A percentile compares a stretch with the other conserved stretches of the same genome.
These are phyloP conservation scores for Athetis lepigone DNA, from an alignment of 2,888 invertebrate species.

Conservation along the genomic window DNA sequence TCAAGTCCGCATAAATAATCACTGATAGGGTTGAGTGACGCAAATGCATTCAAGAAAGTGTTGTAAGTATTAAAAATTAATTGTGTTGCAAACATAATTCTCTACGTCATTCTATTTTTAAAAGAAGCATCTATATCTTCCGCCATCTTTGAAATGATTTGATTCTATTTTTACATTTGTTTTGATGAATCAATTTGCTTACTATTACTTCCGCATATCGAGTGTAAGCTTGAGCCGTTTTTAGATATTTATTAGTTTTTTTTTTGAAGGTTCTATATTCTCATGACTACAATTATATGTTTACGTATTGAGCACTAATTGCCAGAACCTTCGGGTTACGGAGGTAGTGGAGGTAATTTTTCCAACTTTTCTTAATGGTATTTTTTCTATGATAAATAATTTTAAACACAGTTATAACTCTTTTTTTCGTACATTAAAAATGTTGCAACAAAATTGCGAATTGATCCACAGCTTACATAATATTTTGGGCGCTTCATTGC, in stretches of 20 bases:
- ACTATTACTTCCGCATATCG: background rate
- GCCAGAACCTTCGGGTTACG: too few relatives aligned
- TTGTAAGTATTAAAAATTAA: conserved; percentile 23
- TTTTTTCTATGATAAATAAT: too few relatives aligned
- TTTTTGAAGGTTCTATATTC: too few relatives aligned
- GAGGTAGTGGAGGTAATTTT: too few relatives aligned
- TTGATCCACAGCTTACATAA: too few relatives aligned
- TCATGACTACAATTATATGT: too few relatives aligned
- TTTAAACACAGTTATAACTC: too few relatives aligned
- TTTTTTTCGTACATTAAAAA: too few relatives aligned
- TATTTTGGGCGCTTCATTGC: too few relatives aligned
- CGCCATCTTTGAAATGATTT: conserved; percentile 1
- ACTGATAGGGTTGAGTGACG: conserved; percentile 18
- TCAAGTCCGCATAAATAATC: conserved; percentile 27
- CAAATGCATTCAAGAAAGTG: conserved; percentile 10
- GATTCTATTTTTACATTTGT: conserved; percentile 8
- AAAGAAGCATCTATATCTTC: conserved; percentile 17
- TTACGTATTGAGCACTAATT: too few relatives aligned
- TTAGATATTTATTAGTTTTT: background rate
- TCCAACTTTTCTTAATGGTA: too few relatives aligned
- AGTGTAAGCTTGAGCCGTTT: background rate
- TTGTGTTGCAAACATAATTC: conserved; percentile 22
- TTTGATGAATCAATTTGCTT: background rate
- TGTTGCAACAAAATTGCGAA: too few relatives aligned
- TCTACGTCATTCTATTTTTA: conserved; percentile 20